These are phyloP conservation scores for Hymenochirus boettgeri DNA, from an alignment of 2,113 vertebrate species.

Conservation along the genomic window DNA sequence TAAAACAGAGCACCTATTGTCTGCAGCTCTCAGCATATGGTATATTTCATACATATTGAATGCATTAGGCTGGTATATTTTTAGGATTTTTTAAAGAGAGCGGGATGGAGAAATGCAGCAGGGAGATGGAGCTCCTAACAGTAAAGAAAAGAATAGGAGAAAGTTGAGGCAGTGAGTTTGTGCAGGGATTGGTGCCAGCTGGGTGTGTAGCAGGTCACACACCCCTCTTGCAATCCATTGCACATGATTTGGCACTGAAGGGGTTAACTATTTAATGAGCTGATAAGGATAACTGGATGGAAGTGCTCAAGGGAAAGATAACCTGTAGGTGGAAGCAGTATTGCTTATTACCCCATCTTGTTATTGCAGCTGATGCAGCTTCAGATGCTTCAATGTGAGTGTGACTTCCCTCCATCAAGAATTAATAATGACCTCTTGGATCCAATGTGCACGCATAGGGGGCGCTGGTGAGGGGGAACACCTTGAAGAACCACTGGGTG, in stretches of 20 bases:
- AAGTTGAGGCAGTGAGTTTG: not conserved
- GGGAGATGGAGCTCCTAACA: not conserved
- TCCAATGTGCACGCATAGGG: too few species aligned
- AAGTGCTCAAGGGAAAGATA: too few species aligned
- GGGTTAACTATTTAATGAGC: not conserved
- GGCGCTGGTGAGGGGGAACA: too few species aligned
- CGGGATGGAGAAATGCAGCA: constrained; percentile 18
- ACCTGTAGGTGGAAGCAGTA: too few species aligned
- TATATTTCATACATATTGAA: constrained; percentile 43
- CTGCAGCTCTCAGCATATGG: constrained; percentile 36
- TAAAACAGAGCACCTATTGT: constrained; percentile 42
- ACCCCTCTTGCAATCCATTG: not conserved
- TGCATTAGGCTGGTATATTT: constrained; percentile 28
- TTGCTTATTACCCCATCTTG: too few species aligned
- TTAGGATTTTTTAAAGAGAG: constrained; percentile 2
- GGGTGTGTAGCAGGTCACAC: not conserved
- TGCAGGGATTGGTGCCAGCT: not conserved
- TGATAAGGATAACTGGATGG: not conserved
- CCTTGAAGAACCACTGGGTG: too few species aligned
- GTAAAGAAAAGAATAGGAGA: not conserved
- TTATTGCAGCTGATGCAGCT: too few species aligned
- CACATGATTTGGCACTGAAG: not conserved
- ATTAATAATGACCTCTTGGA: too few species aligned
- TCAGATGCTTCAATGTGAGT: too few species aligned
- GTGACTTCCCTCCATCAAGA: too few species aligned